Evolutionary conservation across 2,797 vertebrate genomes (phyloP).

Genomic region (Microtus californicus): DNA sequence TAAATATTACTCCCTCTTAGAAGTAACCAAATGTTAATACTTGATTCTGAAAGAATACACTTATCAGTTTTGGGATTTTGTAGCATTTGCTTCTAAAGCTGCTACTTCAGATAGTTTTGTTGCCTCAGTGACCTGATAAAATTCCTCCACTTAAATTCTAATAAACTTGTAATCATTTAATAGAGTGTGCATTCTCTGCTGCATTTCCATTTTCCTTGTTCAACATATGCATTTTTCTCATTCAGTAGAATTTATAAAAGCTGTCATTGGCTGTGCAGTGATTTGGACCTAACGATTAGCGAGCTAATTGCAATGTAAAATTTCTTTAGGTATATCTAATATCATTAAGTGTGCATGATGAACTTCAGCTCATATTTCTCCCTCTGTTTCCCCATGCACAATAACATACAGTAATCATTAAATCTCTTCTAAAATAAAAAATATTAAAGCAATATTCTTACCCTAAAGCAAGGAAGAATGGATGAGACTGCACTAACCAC

Average conservation of each 20-base stretch:
- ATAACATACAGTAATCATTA: neutral
- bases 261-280: slow-evolving; percentile 20
- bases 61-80: neutral
- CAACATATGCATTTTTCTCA: slow-evolving; percentile 50
- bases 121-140: slow-evolving; percentile 66
- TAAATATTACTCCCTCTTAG: neutral
- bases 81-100: neutral
- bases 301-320: slow-evolving; percentile 51
- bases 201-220: slow-evolving; percentile 69
- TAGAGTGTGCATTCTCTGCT: neutral
- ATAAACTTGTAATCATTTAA: slow-evolving; percentile 59
- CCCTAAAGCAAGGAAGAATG: neutral
- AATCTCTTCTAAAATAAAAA: neutral
- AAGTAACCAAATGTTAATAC: neutral
- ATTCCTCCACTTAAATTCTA: slow-evolving; percentile 49
- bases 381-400: neutral
- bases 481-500: neutral
- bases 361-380: neutral
- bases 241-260: slow-evolving; percentile 55
- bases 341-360: slow-evolving; percentile 14
- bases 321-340: slow-evolving; percentile 49
- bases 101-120: slow-evolving; percentile 59
- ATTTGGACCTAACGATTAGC: slow-evolving; percentile 55
- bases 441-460: neutral
- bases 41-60: neutral